Base-by-base conservation (phyloP, 2,888 invertebrate genomes). In the Globia sparganii region DNA sequence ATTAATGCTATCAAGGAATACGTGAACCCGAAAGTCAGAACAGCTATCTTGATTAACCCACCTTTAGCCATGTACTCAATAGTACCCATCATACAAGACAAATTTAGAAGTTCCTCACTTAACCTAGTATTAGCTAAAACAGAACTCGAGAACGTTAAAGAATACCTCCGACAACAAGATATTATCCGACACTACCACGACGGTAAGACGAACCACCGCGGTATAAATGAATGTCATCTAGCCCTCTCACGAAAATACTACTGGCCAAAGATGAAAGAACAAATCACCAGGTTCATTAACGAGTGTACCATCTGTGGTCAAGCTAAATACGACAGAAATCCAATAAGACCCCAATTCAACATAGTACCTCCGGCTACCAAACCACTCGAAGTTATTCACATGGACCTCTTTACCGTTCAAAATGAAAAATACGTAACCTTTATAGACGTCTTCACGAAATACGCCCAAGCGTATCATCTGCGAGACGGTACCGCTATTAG, bases 1-100 rank as follows among this genome's bases (percentile, higher is more conserved):
- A 40, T 31, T 0, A 59, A 43, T 8, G 58, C 69, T 21, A 59
- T 59, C 28, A 71, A 61, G 18, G 70, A 71, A 46, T 61, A 70
- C 9, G 70, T 71, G 0, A 70, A 43, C 0, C 70, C 59, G 1
- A 70, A 59, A 2, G 59, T 59, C 0, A 70, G 43, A 59, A 59
- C 43, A 13, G 70, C 43, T 1, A 43, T 59, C 0, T 4, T 70
- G 0, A 69, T 40, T 11, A 56, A 56, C 21, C 56, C 68, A 37
- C 37, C 68, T 0, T 37, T 56, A n/a, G 56, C 56, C 3, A 56
- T 53, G 67, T 68, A 68, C 0, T 37, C 34, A 34, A n/a, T 37
- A 34, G 0, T 68, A 37, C 34, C 49, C 0, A 37, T 53, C 0
- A 11, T 68, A 53, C 53, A 68, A 11, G 53, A 68, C 9, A 53